These are phyloP conservation scores for Phengaris alcon DNA, from an alignment of 2,888 invertebrate genomes.

Conservation along the genomic window DNA sequence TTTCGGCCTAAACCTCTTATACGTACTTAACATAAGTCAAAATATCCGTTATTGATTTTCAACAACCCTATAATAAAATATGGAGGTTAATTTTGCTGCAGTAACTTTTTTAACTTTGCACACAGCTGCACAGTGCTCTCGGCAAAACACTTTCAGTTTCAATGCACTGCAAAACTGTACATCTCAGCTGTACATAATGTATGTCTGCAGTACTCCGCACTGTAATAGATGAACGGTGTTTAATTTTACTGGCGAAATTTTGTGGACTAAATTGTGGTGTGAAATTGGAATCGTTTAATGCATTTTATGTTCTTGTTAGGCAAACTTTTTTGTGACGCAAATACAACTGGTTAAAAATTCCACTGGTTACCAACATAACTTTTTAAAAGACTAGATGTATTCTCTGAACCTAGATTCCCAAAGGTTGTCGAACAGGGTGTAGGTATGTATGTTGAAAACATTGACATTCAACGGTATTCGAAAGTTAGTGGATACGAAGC, in stretches of 20 bases:
- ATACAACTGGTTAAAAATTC: no score
- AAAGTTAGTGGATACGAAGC: not conserved
- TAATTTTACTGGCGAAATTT: not conserved
- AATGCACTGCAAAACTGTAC: not conserved
- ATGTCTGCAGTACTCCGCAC: not conserved
- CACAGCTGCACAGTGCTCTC: no score
- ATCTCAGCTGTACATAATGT: not conserved
- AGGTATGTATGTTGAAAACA: not conserved
- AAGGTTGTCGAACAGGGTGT: not conserved
- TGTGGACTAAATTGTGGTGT: not conserved
- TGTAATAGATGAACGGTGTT: not conserved
- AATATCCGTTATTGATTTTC: no score
- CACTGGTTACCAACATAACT: not conserved
- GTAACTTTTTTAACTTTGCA: no score
- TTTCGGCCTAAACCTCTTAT: no score
- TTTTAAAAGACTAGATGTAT: not conserved
- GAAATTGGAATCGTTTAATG: not conserved
- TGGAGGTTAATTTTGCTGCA: no score
- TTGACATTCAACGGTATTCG: slow-evolving; percentile 16
- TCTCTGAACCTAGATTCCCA: not conserved
- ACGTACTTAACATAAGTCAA: no score
- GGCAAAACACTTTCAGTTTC: not conserved
- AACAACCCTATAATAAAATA: no score
- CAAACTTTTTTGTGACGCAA: no score
- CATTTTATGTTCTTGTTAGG: not conserved